phyloP scores from a whole-genome alignment of 2,113 vertebrate genomes.

The Rhynchomys soricoides region DNA sequence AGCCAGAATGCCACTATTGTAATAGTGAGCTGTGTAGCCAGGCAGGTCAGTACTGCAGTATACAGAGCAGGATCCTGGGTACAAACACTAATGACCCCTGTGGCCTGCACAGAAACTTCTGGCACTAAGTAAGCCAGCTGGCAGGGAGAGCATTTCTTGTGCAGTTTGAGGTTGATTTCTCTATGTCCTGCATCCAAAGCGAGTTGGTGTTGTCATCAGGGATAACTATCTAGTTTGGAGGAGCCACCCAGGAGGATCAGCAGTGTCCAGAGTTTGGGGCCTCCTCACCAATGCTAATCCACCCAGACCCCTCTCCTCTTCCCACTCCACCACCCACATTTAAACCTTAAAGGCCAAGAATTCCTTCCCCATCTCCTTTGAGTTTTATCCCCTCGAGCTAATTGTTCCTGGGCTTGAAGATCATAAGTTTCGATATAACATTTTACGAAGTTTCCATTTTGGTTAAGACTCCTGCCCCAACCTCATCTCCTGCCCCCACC shows the following conservation, averaged over 20 bases:
- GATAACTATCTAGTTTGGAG: background rate
- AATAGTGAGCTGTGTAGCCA: background rate
- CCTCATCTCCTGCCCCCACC: background rate
- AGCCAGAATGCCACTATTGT: no score
- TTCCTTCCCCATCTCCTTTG: background rate
- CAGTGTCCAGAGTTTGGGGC: background rate
- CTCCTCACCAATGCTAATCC: background rate
- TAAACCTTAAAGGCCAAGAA: background rate
- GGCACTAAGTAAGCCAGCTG: background rate
- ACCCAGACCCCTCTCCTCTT: background rate
- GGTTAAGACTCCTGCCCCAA: no score
- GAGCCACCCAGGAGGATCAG: background rate
- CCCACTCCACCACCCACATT: background rate
- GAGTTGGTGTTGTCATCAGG: background rate
- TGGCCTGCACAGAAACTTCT: background rate
- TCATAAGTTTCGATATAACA: background rate
- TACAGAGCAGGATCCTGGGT: background rate
- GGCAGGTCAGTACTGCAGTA: background rate
- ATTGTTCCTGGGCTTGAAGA: background rate
- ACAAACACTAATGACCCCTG: background rate
- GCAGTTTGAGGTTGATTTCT: background rate
- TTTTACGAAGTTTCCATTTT: background rate
- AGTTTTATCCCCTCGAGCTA: background rate
- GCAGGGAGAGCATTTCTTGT: background rate
- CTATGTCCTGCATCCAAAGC: background rate